Evolutionary conservation across 2,888 invertebrate genomes (phyloP).

Genomic region (Eudasyphora cyanicolor): DNA sequence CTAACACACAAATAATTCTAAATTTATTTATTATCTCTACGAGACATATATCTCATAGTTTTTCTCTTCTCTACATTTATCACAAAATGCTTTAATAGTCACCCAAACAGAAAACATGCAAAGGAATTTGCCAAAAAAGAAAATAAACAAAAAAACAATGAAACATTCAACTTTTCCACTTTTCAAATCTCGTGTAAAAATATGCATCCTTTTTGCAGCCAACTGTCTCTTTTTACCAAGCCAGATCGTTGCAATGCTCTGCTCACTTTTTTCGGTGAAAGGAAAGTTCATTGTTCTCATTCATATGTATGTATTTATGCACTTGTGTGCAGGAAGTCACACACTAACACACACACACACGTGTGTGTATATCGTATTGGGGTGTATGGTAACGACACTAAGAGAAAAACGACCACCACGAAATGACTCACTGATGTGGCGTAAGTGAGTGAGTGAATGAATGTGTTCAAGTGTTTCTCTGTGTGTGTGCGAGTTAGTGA

Average conservation of each 20-base stretch:
- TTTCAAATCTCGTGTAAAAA: neutral
- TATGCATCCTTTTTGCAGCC: conserved; percentile 17
- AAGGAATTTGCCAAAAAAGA: neutral
- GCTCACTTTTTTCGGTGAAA: neutral
- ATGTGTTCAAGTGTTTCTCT: neutral
- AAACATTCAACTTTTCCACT: conserved; percentile 20
- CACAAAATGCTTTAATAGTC: neutral
- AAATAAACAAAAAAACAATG: conserved; percentile 1
- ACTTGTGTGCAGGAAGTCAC: conserved; percentile 10
- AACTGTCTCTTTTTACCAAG: neutral
- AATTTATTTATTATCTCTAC: neutral
- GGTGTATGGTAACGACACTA: conserved; percentile 5
- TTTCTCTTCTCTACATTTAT: neutral
- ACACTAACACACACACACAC: neutral
- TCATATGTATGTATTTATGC: conserved; percentile 54
- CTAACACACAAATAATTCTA: neutral
- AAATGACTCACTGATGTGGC: conserved; percentile 38
- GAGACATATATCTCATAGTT: too few species aligned
- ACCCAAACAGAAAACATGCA: neutral
- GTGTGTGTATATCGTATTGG: too few species aligned
- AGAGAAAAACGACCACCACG: neutral
- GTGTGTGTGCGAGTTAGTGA: conserved; percentile 30
- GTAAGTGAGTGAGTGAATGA: neutral
- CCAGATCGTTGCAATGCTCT: neutral
- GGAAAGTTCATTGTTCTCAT: conserved; percentile 62